A percentile compares a stretch with the other conserved stretches of the same genome.
These are phyloP conservation scores for Sylvia borin DNA, from an alignment of 2,797 vertebrate species.

Conservation along the genomic window DNA sequence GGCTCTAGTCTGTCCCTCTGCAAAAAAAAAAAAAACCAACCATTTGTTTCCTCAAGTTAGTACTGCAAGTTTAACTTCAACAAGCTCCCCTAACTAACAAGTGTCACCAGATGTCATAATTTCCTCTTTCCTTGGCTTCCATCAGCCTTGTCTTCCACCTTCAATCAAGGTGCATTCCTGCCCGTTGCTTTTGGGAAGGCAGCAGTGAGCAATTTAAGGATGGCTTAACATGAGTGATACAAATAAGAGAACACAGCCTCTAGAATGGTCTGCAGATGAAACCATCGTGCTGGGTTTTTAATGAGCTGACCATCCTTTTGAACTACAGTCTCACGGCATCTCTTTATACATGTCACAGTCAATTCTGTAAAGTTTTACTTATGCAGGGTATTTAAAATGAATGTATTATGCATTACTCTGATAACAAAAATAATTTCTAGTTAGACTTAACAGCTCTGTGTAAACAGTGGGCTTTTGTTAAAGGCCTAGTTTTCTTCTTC, in stretches of 20 bases:
- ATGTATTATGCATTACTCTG: neutral
- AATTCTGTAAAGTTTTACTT: neutral
- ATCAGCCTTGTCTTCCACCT: neutral
- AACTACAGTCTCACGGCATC: neutral
- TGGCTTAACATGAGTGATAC: neutral
- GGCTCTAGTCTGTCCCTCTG: neutral
- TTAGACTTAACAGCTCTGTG: neutral
- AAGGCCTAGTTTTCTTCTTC: neutral
- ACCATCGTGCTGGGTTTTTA: neutral
- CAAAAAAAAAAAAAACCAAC: neutral
- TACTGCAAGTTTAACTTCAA: neutral
- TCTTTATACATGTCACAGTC: neutral
- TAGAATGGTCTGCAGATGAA: neutral
- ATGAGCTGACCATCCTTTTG: constrained; percentile 19
- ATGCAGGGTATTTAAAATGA: neutral
- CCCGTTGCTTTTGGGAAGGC: neutral
- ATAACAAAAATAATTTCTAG: neutral
- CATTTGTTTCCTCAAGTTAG: neutral
- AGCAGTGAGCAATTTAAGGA: neutral
- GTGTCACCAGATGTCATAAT: neutral
- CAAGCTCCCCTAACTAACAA: neutral
- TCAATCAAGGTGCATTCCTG: neutral
- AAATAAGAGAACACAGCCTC: neutral
- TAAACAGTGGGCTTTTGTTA: neutral
- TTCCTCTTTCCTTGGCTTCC: neutral